These are phyloP conservation scores for Heliconius melpomene DNA, from an alignment of 1,140 invertebrate genomes.

Conservation along the genomic window DNA sequence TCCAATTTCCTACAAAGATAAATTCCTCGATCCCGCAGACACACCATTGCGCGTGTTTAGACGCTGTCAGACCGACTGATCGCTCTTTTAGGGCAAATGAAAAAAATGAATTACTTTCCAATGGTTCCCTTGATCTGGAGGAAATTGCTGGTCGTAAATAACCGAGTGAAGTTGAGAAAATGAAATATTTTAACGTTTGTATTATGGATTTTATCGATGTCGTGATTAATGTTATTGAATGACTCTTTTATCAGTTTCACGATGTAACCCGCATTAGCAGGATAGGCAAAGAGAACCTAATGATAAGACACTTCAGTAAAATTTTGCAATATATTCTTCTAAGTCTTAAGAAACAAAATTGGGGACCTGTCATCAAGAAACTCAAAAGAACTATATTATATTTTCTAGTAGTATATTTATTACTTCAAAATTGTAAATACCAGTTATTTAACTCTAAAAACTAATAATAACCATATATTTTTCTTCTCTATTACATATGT, in stretches of 20 bases:
- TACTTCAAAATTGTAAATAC: background rate
- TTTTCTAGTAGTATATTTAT: no score
- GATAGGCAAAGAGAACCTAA: no score
- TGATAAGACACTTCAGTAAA: no score
- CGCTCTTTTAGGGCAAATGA: conserved; percentile 50
- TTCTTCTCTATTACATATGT: background rate
- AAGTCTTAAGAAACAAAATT: no score
- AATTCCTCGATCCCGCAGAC: conserved; percentile 61
- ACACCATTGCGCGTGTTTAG: conserved; percentile 51
- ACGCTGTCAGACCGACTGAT: conserved; percentile 53
- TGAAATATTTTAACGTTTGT: background rate
- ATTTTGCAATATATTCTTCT: no score
- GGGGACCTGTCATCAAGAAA: no score
- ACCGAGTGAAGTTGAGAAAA: background rate
- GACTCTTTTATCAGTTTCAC: no score
- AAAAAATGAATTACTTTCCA: conserved; percentile 40
- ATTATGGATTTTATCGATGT: background rate
- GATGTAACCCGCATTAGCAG: no score
- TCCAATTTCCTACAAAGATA: conserved; percentile 70
- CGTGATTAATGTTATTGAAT: background rate
- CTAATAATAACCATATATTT: background rate
- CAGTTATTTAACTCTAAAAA: background rate
- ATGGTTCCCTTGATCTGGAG: conserved; percentile 18
- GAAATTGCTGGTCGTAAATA: conserved; percentile 21
- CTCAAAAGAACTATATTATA: no score